A percentile compares a stretch with the other conserved stretches of the same genome.
Conservation (phyloP, 1,140 invertebrate species). For the Drosophila azteca region DNA sequence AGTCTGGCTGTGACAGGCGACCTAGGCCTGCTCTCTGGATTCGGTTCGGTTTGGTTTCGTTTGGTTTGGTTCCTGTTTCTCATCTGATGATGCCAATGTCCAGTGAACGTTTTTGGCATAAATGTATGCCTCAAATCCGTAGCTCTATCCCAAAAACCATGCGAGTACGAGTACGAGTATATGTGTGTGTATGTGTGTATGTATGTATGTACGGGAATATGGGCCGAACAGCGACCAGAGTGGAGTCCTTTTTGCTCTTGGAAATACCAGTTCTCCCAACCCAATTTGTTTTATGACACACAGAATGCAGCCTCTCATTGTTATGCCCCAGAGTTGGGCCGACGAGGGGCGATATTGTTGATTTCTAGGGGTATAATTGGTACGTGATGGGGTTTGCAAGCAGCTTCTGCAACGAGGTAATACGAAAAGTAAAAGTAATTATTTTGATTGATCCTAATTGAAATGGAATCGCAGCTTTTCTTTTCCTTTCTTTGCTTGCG, state of each 20-base stretch:
- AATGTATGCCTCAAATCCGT: conserved; percentile 61
- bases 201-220: neutral
- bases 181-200: too few species aligned
- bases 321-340: conserved; percentile 48
- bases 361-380: conserved; percentile 20
- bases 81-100: conserved; percentile 62
- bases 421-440: too few species aligned
- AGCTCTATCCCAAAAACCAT: conserved; percentile 10
- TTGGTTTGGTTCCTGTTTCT: conserved; percentile 34
- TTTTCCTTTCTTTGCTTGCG: too few species aligned
- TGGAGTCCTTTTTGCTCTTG: conserved; percentile 23
- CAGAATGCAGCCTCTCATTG: conserved; percentile 53
- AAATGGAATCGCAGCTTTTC: too few species aligned
- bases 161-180: too few species aligned
- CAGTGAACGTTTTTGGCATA: conserved; percentile 65
- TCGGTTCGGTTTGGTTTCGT: conserved; percentile 10
- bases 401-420: conserved; percentile 10
- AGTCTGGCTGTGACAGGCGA: conserved; percentile 59
- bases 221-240: conserved; percentile 16
- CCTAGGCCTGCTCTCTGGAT: conserved; percentile 15
- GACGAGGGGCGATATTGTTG: conserved; percentile 34
- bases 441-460: too few species aligned
- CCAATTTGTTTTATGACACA: conserved; percentile 77
- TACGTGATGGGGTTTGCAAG: conserved; percentile 42
- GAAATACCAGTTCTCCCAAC: conserved; percentile 62